Base-by-base conservation (phyloP, 2,113 vertebrate genomes). In the Phaetusa simplex region DNA sequence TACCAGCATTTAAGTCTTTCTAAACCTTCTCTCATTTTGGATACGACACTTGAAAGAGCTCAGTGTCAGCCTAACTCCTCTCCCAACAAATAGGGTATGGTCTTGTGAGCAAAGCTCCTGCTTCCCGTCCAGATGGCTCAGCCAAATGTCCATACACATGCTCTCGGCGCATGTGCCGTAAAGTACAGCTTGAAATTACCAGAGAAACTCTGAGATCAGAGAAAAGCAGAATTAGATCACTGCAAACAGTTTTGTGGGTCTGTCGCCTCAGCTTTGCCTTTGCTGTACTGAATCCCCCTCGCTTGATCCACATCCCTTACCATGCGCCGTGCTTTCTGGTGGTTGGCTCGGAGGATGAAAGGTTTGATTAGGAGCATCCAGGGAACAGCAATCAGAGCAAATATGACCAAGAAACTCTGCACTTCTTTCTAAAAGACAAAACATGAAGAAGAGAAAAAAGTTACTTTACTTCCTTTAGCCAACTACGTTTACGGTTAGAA, bases 321-420 rank as follows among this genome's bases (percentile, higher is more conserved):
- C 98, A 85, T 93, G 34, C 34, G 97, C 86, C 96, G 98, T 0
- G 94, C 93, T 93, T 96, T 98, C 90, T 17, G 97, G 40, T 98
- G 97, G 49, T 95, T 96, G 79, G 98, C 98, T 97, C 98, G 93
- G 10, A 99, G 98, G 42, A 99, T 81, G 79, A 99, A 98, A 1
- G 98, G 98, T 91, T 98, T 99, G 56, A 99, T 98, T 66, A 99
- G 94, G 17, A 99, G 98, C 98, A 99, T 99, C 98, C 98, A 99
- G 1, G 98, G 98, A 84, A 99, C 93, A 56, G 98, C 97, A 82
- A 98, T 97, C 87, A 99, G 61, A 21, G 98, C 98, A 86, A 98
- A 95, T 55, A 99, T 95, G n/a, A 99, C 98, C 76, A 98, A 94
- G 94, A 98, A 98, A 50, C 97, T 98, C 76, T 99, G 98, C 29